These are phyloP conservation scores for Amiota communis DNA, from an alignment of 2,888 invertebrate species.

Conservation along the genomic window DNA sequence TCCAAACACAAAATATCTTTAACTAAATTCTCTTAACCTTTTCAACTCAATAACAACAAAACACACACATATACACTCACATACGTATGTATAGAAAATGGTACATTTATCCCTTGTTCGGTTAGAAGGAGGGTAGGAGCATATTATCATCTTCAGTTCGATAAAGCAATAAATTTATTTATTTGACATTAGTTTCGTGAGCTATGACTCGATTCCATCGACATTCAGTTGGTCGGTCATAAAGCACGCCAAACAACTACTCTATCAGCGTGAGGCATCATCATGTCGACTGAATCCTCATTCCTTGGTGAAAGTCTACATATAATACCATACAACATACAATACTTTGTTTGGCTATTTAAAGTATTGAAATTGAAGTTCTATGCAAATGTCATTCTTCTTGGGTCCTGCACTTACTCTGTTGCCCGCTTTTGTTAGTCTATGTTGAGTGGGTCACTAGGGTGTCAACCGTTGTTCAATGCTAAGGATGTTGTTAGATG, in stretches of 20 bases:
- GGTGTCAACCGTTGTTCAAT: constrained; percentile 8
- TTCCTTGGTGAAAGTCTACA: constrained; percentile 10
- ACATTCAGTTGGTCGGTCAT: constrained; percentile 3
- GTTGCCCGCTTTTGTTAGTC: background rate
- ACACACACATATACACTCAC: no score
- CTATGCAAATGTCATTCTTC: constrained; percentile 22
- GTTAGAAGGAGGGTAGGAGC: no score
- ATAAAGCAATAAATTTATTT: constrained; percentile 24
- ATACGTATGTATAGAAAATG: background rate
- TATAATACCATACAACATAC: no score
- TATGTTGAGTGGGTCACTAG: constrained; percentile 20
- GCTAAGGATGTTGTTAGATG: background rate
- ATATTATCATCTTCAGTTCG: background rate
- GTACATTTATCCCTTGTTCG: background rate
- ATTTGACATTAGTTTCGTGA: constrained; percentile 24
- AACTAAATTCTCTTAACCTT: no score
- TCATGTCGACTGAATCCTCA: background rate
- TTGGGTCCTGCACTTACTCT: background rate
- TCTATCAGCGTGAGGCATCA: constrained; percentile 21
- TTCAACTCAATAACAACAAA: no score
- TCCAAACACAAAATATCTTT: no score
- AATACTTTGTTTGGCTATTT: no score
- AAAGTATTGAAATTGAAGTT: background rate
- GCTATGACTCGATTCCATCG: constrained; percentile 7
- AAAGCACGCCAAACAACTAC: constrained; percentile 24